A percentile compares a stretch with the other conserved stretches of the same genome.
These are phyloP conservation scores for Ochropleura leucogaster DNA, from an alignment of 2,888 invertebrate genomes.

Conservation along the genomic window DNA sequence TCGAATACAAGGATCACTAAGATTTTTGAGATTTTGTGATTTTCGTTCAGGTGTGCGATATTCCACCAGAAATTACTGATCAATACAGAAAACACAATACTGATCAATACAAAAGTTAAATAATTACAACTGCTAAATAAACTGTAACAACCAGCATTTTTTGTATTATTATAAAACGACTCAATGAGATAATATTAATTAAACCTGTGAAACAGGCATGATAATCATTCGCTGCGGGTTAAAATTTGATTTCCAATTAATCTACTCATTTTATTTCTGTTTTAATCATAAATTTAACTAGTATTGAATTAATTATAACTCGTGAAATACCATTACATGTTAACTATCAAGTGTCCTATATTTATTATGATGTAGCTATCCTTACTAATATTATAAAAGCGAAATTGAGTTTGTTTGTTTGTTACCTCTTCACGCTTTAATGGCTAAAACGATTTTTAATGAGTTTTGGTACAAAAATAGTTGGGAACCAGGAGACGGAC, in stretches of 20 bases:
- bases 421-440: too few species aligned
- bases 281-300: slow-evolving; percentile 20
- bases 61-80: neutral
- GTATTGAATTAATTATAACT: slow-evolving; percentile 4
- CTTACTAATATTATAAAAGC: too few species aligned
- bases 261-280: slow-evolving; percentile 15
- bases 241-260: slow-evolving; percentile 38
- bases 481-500: too few species aligned
- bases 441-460: too few species aligned
- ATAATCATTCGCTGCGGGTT: slow-evolving; percentile 42
- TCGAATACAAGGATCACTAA: too few species aligned
- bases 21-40: too few species aligned
- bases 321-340: neutral
- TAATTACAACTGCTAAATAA: neutral
- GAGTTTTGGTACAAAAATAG: too few species aligned
- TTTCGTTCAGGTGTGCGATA: too few species aligned
- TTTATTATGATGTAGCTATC: neutral
- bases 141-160: neutral
- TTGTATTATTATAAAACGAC: too few species aligned
- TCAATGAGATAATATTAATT: slow-evolving; percentile 35
- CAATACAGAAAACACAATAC: neutral
- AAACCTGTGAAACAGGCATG: slow-evolving; percentile 22
- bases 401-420: too few species aligned
- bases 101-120: neutral
- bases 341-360: neutral